Conservation (phyloP, 2,888 invertebrate species). For the Melolontha melolontha region DNA sequence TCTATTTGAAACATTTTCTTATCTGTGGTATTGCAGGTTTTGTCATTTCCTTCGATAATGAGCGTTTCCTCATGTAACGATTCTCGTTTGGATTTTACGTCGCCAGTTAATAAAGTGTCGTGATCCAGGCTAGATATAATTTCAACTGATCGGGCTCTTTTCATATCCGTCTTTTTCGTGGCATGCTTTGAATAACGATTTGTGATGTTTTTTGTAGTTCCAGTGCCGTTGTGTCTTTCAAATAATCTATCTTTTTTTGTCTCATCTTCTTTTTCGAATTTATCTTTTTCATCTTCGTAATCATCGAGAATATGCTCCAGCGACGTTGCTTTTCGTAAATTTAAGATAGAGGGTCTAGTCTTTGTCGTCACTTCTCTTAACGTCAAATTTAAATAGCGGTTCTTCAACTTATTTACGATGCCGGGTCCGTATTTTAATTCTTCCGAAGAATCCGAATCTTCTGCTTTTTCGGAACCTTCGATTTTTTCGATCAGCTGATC, state of each 20-base stretch:
- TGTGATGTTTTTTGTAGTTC: constrained; percentile 53
- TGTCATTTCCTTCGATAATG: constrained; percentile 60
- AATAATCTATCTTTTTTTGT: constrained; percentile 31
- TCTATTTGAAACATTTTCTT: constrained; percentile 46
- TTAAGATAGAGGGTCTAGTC: constrained; percentile 75
- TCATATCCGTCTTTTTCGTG: constrained; percentile 73
- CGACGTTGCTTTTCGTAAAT: constrained; percentile 83
- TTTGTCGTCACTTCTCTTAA: constrained; percentile 76
- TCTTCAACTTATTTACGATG: constrained; percentile 88
- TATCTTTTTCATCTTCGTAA: constrained; percentile 67
- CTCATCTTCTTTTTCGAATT: constrained; percentile 53
- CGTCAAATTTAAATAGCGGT: constrained; percentile 87
- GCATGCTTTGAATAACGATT: constrained; percentile 67
- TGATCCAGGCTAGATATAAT: constrained; percentile 75
- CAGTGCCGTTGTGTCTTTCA: constrained; percentile 53
- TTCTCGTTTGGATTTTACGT: constrained; percentile 57
- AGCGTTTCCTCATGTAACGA: constrained; percentile 68
- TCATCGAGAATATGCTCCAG: constrained; percentile 87
- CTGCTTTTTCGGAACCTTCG: constrained; percentile 54
- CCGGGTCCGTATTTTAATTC: constrained; percentile 92
- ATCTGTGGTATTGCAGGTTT: constrained; percentile 51
- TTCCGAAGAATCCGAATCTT: constrained; percentile 74
- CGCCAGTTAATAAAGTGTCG: constrained; percentile 46
- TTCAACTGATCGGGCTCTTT: constrained; percentile 89
- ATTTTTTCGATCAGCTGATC: constrained; percentile 51